phyloP scores from a whole-genome alignment of 2,888 invertebrate genomes.

The Polietes domitor region DNA sequence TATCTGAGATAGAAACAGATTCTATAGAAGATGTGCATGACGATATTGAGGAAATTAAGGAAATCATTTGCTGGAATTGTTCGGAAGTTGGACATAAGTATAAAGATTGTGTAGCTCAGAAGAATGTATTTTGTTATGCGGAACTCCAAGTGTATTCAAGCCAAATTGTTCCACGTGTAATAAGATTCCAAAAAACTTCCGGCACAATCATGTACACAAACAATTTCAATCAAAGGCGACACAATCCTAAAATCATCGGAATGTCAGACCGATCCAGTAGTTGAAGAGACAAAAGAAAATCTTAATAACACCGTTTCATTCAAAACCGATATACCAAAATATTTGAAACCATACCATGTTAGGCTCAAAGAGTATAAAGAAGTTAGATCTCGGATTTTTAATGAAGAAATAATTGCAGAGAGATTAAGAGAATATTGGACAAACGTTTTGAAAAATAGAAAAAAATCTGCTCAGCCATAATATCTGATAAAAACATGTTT shows the following conservation, averaged over 20 bases:
- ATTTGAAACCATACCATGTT: background rate
- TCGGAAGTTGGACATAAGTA: background rate
- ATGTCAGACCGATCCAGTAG: no score
- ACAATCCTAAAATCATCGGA: no score
- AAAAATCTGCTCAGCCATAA: background rate
- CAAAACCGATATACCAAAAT: background rate
- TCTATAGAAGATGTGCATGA: background rate
- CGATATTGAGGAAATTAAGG: conserved; percentile 22
- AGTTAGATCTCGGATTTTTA: background rate
- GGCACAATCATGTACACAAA: no score
- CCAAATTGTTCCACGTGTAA: no score
- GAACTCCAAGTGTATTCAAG: background rate
- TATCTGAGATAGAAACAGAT: conserved; percentile 7
- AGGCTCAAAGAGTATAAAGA: background rate
- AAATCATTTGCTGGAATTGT: conserved; percentile 29
- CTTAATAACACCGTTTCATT: no score
- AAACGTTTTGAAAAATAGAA: background rate
- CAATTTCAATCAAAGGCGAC: no score
- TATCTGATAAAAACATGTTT: background rate
- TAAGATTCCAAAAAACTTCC: no score
- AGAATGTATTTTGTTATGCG: background rate
- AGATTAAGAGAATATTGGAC: background rate
- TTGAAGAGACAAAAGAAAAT: no score
- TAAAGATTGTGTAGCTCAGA: background rate
- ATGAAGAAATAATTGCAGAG: background rate